Conservation (phyloP, 2,113 vertebrate genomes). For the Anser brachyrhynchus region DNA sequence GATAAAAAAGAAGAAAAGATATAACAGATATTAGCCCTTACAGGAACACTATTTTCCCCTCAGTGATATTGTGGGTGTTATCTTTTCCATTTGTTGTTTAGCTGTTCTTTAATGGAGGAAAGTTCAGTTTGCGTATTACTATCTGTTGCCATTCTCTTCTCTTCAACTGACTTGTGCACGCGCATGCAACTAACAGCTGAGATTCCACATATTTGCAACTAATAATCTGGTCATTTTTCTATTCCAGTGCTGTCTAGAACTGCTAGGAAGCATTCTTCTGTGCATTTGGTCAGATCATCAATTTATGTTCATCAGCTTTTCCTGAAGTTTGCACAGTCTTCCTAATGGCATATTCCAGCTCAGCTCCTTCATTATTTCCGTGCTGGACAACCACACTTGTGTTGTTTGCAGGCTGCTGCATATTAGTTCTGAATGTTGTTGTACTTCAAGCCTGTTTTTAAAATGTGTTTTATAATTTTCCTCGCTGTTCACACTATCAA, state of each 20-base stretch:
- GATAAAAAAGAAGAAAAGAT: background rate
- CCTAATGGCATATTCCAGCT: background rate
- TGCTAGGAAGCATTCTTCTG: background rate
- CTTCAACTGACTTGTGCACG: background rate
- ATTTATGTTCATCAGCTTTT: fast-evolving
- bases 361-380: background rate
- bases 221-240: background rate
- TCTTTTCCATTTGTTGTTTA: background rate
- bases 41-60: background rate
- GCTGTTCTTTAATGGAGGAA: background rate
- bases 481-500: background rate
- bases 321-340: background rate
- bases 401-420: background rate
- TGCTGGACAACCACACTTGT: background rate
- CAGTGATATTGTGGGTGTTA: background rate
- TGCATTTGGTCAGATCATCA: no score
- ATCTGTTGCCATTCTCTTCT: background rate
- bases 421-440: background rate
- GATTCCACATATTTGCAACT: background rate
- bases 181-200: background rate
- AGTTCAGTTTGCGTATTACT: background rate
- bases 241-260: background rate
- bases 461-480: background rate
- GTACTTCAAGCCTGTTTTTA: background rate
- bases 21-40: background rate